Evolutionary conservation across 1,140 invertebrate species (phyloP).

Genomic region (Drosophila hydei): DNA sequence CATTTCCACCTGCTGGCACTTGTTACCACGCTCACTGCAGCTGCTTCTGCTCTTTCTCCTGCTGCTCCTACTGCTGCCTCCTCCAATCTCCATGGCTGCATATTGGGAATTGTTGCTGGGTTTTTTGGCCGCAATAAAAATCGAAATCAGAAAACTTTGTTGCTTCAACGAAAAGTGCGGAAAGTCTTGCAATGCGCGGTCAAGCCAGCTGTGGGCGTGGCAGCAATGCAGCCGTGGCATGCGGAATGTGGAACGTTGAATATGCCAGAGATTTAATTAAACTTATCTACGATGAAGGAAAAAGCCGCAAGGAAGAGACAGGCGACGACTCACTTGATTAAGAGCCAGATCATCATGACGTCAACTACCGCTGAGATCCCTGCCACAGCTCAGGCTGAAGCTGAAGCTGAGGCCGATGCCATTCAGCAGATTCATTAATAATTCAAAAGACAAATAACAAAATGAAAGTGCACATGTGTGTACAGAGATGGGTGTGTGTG

Average conservation of each 20-base stretch:
- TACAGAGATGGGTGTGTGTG: conserved; percentile 16
- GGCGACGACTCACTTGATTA: conserved; percentile 56
- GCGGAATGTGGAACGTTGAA: conserved; percentile 42
- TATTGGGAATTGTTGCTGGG: conserved; percentile 15
- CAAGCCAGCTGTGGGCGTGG: conserved; percentile 19
- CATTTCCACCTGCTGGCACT: conserved; percentile 42
- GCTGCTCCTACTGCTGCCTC: neutral
- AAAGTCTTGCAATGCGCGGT: conserved; percentile 48
- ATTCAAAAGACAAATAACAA: conserved; percentile 68
- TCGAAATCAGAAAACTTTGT: conserved; percentile 74
- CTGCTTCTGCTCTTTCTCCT: neutral
- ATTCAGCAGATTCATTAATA: conserved; percentile 63
- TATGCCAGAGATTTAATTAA: conserved; percentile 68
- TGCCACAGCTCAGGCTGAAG: neutral
- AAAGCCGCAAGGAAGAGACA: neutral
- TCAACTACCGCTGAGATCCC: conserved; percentile 12
- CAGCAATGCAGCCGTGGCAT: conserved; percentile 30
- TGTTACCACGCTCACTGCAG: conserved; percentile 35
- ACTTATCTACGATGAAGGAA: conserved; percentile 56
- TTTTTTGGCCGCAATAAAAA: conserved; percentile 70
- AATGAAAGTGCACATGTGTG: conserved; percentile 28
- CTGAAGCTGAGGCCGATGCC: conserved; percentile 12
- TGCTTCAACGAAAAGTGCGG: conserved; percentile 47
- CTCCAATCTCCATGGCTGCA: conserved; percentile 28
- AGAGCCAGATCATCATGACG: conserved; percentile 51